These are phyloP conservation scores for Fistularia commersonii DNA, from an alignment of 2,797 vertebrate species.

Conservation along the genomic window DNA sequence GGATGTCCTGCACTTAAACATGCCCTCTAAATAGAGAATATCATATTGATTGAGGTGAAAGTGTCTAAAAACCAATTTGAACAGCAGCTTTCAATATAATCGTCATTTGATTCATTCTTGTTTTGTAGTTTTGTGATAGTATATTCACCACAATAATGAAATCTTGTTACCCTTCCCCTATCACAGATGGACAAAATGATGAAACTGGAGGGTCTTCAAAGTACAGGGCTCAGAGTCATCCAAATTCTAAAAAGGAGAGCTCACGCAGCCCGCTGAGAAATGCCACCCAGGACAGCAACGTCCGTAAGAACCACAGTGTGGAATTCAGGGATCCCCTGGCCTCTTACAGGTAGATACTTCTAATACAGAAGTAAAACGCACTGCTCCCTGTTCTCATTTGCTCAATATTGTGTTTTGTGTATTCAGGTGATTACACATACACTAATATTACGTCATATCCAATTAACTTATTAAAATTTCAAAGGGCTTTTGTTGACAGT, in stretches of 20 bases:
- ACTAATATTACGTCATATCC: no score
- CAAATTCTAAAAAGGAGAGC: conserved; percentile 82
- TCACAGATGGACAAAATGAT: conserved; percentile 68
- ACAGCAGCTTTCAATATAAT: no score
- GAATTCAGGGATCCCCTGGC: conserved; percentile 85
- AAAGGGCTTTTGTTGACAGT: no score
- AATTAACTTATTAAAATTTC: no score
- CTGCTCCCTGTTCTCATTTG: background rate
- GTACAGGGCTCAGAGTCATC: conserved; percentile 67
- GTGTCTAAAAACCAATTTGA: no score
- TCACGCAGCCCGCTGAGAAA: conserved; percentile 89
- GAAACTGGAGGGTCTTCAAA: conserved; percentile 69
- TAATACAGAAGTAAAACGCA: background rate
- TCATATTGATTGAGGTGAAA: no score
- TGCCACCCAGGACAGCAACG: conserved; percentile 89
- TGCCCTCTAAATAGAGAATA: no score
- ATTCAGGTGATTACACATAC: background rate
- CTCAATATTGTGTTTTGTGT: background rate
- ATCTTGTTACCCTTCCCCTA: background rate
- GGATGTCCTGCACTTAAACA: no score
- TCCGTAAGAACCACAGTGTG: conserved; percentile 79
- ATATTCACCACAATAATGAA: background rate
- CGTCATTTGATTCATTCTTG: no score
- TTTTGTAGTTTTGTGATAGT: background rate
- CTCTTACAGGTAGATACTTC: conserved; percentile 81